Percentiles rank a stretch among this genome's conserved stretches.
phyloP scores from a whole-genome alignment of 2,888 invertebrate genomes.

The Marronus borbonicus region DNA sequence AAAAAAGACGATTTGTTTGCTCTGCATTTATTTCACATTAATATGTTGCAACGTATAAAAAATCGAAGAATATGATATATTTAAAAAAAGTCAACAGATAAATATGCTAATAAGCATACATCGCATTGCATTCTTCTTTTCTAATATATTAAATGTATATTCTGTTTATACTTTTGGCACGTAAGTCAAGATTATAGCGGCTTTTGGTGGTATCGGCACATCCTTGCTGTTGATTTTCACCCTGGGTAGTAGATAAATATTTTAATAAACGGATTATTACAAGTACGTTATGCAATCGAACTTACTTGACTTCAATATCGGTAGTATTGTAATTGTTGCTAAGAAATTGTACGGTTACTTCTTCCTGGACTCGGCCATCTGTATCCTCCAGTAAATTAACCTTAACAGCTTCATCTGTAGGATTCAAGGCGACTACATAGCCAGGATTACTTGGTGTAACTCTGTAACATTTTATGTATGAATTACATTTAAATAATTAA shows the following conservation, averaged over 20 bases:
- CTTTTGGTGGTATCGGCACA: constrained; percentile 76
- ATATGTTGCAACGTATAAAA: constrained; percentile 22
- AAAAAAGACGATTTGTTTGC: background rate
- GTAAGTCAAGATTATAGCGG: constrained; percentile 80
- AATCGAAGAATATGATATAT: constrained; percentile 20
- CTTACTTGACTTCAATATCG: constrained; percentile 70
- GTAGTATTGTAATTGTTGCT: constrained; percentile 73
- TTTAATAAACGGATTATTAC: background rate
- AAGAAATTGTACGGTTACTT: constrained; percentile 75
- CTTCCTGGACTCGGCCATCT: constrained; percentile 72
- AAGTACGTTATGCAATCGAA: constrained; percentile 48
- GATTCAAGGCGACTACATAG: constrained; percentile 82
- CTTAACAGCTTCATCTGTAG: constrained; percentile 70
- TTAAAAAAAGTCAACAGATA: background rate
- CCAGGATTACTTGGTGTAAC: constrained; percentile 84
- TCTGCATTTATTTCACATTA: constrained; percentile 23
- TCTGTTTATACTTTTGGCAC: constrained; percentile 72
- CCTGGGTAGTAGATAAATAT: constrained; percentile 66
- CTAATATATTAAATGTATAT: background rate
- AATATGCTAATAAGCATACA: background rate
- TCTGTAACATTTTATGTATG: constrained; percentile 68
- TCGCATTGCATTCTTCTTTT: background rate
- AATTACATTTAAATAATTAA: background rate
- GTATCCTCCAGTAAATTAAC: constrained; percentile 74
- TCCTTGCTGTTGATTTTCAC: constrained; percentile 73